Evolutionary conservation across 2,888 invertebrate genomes (phyloP), one percentile per base, ranked within the genome.

Genomic region (Phania funesta): DNA sequence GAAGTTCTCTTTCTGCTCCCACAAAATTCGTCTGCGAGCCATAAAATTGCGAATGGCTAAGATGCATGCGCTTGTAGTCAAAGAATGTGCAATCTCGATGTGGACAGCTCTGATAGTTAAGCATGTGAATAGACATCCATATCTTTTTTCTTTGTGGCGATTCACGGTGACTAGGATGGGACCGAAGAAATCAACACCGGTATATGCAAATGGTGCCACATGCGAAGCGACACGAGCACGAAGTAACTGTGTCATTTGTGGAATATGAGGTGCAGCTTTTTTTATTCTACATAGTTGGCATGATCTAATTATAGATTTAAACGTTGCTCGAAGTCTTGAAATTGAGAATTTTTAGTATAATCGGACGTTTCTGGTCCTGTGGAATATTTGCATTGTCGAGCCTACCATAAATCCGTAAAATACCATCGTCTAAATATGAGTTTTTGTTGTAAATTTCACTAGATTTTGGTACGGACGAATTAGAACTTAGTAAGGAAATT

Each of bases 91-190:
- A 1, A 84, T 48, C 56, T n/a, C n/a, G n/a, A n/a, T n/a, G n/a
- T n/a, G n/a, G n/a, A n/a, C n/a, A n/a, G n/a, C n/a, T n/a, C n/a
- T 20, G 13, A 35, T 20, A 20, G 56, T 35, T 6, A 83, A 46
- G 32, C 85, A 85, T 3, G 82, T 83, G 16, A 85, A 83, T 26
- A 73, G 13, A 32, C 29, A 52, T 4, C 81, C 84, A 38, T 81
- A 81, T 3, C 71, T 16, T 54, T 35, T 56, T 22, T 56, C 11
- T n/a, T n/a, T n/a, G n/a, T n/a, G n/a, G n/a, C n/a, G n/a, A n/a
- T n/a, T n/a, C n/a, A n/a, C n/a, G n/a, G n/a, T 35, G 0, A 54
- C 54, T 9, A 54, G 11, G 1, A 54, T 16, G 2, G 54, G 54
- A 7, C 64, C 64, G 32, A 46, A 46, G 18, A 48, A 62, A 16